Evolutionary conservation across 2,797 vertebrate species (phyloP).

Genomic region (Fistularia tabacaria): DNA sequence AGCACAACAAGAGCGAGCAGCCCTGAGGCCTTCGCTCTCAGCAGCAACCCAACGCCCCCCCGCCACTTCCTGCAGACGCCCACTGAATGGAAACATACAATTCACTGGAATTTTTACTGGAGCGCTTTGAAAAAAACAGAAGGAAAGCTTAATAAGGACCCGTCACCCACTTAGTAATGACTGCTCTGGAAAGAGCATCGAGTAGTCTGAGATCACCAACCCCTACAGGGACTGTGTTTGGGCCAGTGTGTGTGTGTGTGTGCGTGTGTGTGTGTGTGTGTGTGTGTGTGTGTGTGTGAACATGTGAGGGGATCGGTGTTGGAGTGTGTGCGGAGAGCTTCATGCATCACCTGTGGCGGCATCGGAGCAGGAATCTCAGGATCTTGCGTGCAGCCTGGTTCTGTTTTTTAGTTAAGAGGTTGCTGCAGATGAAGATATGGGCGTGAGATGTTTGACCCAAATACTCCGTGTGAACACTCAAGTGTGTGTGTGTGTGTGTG

Average conservation of each 20-base stretch:
- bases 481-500: constrained; percentile 7
- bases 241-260: constrained; percentile 11
- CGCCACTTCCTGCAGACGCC: too few relatives aligned
- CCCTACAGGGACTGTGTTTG: too few relatives aligned
- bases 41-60: too few relatives aligned
- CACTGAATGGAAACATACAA: too few relatives aligned
- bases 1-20: too few relatives aligned
- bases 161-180: too few relatives aligned
- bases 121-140: too few relatives aligned
- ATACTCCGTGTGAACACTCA: background rate
- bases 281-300: constrained; percentile 19
- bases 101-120: too few relatives aligned
- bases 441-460: constrained; percentile 3
- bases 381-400: constrained; percentile 99
- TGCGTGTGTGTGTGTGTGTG: constrained; percentile 21
- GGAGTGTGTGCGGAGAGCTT: constrained; percentile 8
- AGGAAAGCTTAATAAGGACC: too few relatives aligned
- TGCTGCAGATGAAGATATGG: constrained; percentile 76
- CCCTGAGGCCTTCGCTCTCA: too few relatives aligned
- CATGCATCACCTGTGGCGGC: constrained; percentile 91
- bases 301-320: constrained; percentile 4
- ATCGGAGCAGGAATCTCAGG: constrained; percentile 97
- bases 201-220: too few relatives aligned
- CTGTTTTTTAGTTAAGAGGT: constrained; percentile 98
- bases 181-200: too few relatives aligned